A percentile compares a stretch with the other conserved stretches of the same genome.
phyloP scores from a whole-genome alignment of 2,888 invertebrate species.

The Neoaliturus tenellus region DNA sequence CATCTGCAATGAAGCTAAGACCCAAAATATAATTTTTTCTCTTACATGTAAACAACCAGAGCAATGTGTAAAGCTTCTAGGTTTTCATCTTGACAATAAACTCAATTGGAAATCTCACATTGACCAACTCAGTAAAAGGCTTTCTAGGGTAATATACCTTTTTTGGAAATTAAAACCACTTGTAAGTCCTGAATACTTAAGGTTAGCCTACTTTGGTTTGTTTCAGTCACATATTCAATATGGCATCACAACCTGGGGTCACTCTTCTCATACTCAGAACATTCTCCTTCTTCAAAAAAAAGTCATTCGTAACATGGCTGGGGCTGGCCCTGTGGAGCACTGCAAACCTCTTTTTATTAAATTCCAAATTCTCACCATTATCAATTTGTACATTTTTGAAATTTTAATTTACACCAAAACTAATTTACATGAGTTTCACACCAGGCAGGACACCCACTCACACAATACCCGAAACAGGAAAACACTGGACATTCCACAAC shows the following conservation, averaged over 20 bases:
- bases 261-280: not conserved
- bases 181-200: not conserved
- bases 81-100: not conserved
- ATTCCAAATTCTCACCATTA: not conserved
- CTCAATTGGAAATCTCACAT: not conserved
- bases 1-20: not conserved
- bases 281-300: not conserved
- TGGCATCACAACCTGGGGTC: not conserved
- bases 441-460: constrained; percentile 10
- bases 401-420: not conserved
- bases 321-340: constrained; percentile 14
- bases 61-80: not conserved
- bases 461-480: too few relatives aligned
- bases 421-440: not conserved
- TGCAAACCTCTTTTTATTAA: constrained; percentile 1
- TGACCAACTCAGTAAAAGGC: not conserved
- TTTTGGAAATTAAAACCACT: not conserved
- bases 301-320: not conserved
- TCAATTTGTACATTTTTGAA: not conserved
- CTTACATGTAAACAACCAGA: not conserved
- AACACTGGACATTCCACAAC: too few relatives aligned
- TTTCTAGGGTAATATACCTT: not conserved
- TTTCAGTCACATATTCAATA: constrained; percentile 16
- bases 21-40: not conserved
- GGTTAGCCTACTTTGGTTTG: not conserved